Percentiles rank a stretch among this genome's conserved stretches.
Evolutionary conservation across 37 sponge, comb jelly and placozoan genomes (phyloP).

Genomic region (Cliona cf. orientalis): DNA sequence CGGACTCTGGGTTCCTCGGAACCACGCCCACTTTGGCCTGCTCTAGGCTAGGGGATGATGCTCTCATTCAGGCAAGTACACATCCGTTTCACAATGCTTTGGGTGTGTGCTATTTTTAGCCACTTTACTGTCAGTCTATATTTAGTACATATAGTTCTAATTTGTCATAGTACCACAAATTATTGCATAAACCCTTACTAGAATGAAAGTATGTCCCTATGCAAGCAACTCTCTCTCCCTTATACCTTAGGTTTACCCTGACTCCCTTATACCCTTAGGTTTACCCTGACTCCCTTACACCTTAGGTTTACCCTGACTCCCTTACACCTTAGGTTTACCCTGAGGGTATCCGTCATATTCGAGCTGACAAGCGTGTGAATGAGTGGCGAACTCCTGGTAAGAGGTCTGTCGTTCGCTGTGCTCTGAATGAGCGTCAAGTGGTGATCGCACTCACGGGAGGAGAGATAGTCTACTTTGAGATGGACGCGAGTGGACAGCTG

Average conservation of each 20-base stretch:
- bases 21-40: constrained; percentile 96
- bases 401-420: constrained; percentile 86
- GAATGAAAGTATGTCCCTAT: too few species aligned
- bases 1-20: constrained; percentile 97
- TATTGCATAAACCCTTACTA: too few species aligned
- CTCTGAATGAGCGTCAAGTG: constrained; percentile 95
- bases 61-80: constrained; percentile 85
- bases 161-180: too few species aligned
- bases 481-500: constrained; percentile 96
- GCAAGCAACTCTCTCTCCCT: too few species aligned
- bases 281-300: not conserved
- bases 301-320: not conserved
- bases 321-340: constrained; percentile 90
- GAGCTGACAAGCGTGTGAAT: constrained; percentile 94
- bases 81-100: too few species aligned
- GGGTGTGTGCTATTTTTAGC: too few species aligned
- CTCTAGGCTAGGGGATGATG: constrained; percentile 94
- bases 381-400: constrained; percentile 97
- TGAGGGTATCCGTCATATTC: constrained; percentile 96
- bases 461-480: constrained; percentile 99
- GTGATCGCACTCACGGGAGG: constrained; percentile 96
- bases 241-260: too few species aligned
- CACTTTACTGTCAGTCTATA: too few species aligned
- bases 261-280: too few species aligned
- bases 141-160: too few species aligned